Evolutionary conservation across 2,113 vertebrate species (phyloP).

Genomic region (Hiodon alosoides): DNA sequence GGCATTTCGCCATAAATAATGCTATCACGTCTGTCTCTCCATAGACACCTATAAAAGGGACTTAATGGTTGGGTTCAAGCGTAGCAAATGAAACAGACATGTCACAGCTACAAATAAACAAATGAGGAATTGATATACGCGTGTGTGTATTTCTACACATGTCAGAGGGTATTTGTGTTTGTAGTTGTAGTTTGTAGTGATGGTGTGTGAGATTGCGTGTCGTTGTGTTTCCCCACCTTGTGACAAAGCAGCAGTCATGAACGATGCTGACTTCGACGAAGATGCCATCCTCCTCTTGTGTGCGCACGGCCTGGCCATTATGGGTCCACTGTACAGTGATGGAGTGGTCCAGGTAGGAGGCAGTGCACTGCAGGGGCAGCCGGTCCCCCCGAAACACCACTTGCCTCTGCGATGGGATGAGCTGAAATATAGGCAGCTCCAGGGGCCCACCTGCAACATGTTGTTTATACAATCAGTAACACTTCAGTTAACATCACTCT

Average conservation of each 20-base stretch:
- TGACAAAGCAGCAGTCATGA: conserved; percentile 84
- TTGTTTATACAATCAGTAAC: conserved; percentile 1
- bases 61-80: conserved; percentile 35
- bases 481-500: not conserved
- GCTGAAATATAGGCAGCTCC: conserved; percentile 81
- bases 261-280: conserved; percentile 79
- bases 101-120: conserved; percentile 30
- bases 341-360: conserved; percentile 68
- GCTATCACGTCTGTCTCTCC: conserved; percentile 46
- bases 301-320: conserved; percentile 57
- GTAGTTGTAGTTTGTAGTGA: not conserved
- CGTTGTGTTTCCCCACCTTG: conserved; percentile 63
- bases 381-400: conserved; percentile 83
- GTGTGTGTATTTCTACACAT: conserved; percentile 9
- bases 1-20: conserved; percentile 51
- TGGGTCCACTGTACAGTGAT: conserved; percentile 73
- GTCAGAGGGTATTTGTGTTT: conserved; percentile 13
- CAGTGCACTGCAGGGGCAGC: conserved; percentile 81
- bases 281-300: conserved; percentile 69
- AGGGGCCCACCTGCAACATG: conserved; percentile 68
- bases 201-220: not conserved
- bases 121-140: conserved; percentile 5
- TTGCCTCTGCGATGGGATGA: conserved; percentile 83
- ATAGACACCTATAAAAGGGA: conserved; percentile 44
- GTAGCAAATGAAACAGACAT: conserved; percentile 45